Percentiles rank a stretch among this genome's conserved stretches.
Conservation (phyloP, 2,888 invertebrate genomes). For the Cartodere bifasciata region DNA sequence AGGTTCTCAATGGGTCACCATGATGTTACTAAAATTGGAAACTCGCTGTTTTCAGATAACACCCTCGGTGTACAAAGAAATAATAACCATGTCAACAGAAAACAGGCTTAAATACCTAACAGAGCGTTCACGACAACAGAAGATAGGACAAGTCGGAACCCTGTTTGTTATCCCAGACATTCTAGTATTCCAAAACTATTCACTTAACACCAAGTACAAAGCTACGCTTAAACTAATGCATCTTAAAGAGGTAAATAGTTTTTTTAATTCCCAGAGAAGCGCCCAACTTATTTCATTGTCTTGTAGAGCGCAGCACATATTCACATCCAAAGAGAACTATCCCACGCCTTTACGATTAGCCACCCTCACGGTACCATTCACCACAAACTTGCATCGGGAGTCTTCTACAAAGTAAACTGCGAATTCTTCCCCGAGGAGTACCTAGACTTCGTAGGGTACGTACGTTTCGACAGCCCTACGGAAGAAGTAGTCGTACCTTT, state of each 20-base stretch:
- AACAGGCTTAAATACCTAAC: constrained; percentile 25
- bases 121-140: constrained; percentile 19
- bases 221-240: constrained; percentile 44
- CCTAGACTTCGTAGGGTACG: constrained; percentile 42
- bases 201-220: constrained; percentile 38
- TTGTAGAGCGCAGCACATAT: constrained; percentile 40
- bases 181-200: constrained; percentile 48
- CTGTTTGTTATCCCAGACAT: constrained; percentile 36
- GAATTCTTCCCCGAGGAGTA: constrained; percentile 46
- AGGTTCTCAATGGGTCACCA: too few relatives aligned
- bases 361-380: constrained; percentile 34
- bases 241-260: constrained; percentile 38
- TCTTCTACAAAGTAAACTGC: constrained; percentile 46
- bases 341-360: constrained; percentile 40
- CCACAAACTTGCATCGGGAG: constrained; percentile 56
- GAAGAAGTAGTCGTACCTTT: constrained; percentile 44
- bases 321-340: constrained; percentile 37
- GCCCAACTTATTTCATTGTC: too few relatives aligned
- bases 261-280: constrained; percentile 2
- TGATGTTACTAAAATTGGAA: too few relatives aligned
- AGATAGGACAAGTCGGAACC: constrained; percentile 15
- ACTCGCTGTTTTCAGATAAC: constrained; percentile 24
- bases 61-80: constrained; percentile 27
- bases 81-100: constrained; percentile 27
- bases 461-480: constrained; percentile 40